phyloP scores from a whole-genome alignment of 2,888 invertebrate genomes.

The Lithosia quadra region DNA sequence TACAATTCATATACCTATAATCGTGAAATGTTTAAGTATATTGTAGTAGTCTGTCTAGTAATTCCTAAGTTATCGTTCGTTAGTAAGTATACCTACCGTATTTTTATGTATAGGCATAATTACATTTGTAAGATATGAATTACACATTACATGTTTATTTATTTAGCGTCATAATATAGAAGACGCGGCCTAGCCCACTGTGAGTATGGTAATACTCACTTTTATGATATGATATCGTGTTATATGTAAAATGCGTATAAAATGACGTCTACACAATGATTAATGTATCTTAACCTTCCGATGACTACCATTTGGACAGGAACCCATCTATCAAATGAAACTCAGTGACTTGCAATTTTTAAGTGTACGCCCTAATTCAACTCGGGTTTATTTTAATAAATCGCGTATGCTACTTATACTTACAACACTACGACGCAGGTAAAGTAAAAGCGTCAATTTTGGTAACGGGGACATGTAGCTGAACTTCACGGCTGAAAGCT shows the following conservation, averaged over 20 bases:
- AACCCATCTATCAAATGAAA: slow-evolving; percentile 17
- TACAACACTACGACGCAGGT: slow-evolving; percentile 40
- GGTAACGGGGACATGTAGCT: slow-evolving; percentile 62
- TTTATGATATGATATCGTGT: neutral
- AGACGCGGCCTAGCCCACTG: slow-evolving; percentile 19
- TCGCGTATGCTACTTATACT: slow-evolving; percentile 25
- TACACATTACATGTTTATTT: too few species aligned
- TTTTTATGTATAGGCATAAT: too few species aligned
- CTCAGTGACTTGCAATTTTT: slow-evolving; percentile 21
- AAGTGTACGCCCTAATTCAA: slow-evolving; percentile 20
- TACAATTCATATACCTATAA: too few species aligned
- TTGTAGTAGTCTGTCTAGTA: too few species aligned
- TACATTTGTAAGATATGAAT: too few species aligned
- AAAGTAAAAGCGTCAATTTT: slow-evolving; percentile 66
- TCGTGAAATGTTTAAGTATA: too few species aligned
- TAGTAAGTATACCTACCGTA: too few species aligned
- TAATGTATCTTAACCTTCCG: slow-evolving; percentile 21
- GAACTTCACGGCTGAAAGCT: slow-evolving; percentile 69
- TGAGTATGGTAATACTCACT: neutral
- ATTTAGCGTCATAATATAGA: neutral
- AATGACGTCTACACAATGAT: slow-evolving; percentile 14
- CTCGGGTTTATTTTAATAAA: slow-evolving; percentile 28
- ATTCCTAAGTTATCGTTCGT: too few species aligned
- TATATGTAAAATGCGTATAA: slow-evolving; percentile 38
- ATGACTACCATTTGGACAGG: slow-evolving; percentile 19